Evolutionary conservation across 2,113 vertebrate species (phyloP).

Genomic region (Cyphomyrus plagiostoma): DNA sequence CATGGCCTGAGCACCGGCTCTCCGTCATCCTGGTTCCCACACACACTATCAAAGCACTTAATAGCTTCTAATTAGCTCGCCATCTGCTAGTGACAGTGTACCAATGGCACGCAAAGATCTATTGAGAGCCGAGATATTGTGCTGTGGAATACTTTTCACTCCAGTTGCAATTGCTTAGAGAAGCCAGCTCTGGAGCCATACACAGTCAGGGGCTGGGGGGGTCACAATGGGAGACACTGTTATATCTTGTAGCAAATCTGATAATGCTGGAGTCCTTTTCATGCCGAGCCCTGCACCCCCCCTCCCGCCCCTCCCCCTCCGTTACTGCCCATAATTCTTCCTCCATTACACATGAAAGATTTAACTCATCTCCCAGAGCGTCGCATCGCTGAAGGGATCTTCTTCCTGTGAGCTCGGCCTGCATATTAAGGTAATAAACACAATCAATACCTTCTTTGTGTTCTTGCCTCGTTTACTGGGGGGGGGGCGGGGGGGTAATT

Average conservation of each 20-base stretch:
- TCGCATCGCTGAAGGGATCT: constrained; percentile 22
- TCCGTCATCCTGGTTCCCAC: constrained; percentile 69
- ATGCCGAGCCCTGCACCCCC: background rate
- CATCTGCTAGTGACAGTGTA: constrained; percentile 75
- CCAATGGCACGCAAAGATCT: constrained; percentile 72
- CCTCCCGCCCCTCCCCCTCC: background rate
- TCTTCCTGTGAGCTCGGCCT: constrained; percentile 8
- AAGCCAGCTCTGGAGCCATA: constrained; percentile 33
- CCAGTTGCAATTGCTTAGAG: constrained; percentile 73
- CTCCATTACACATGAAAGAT: constrained; percentile 28
- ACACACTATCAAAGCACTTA: constrained; percentile 74
- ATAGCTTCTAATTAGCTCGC: constrained; percentile 79
- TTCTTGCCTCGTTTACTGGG: background rate
- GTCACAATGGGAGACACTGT: constrained; percentile 36
- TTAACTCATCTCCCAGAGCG: constrained; percentile 27
- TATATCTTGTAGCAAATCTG: constrained; percentile 42
- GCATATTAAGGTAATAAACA: constrained; percentile 32
- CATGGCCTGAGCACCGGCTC: constrained; percentile 51
- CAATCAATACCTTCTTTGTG: constrained; percentile 23
- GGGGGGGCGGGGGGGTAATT: background rate
- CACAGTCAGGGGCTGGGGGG: constrained; percentile 26
- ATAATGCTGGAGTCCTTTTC: constrained; percentile 28
- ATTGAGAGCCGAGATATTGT: constrained; percentile 70
- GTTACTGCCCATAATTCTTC: constrained; percentile 19
- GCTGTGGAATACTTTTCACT: constrained; percentile 72